A percentile compares a stretch with the other conserved stretches of the same genome.
These are phyloP conservation scores for Novumbra hubbsi DNA, from an alignment of 2,797 vertebrate species.

Conservation along the genomic window DNA sequence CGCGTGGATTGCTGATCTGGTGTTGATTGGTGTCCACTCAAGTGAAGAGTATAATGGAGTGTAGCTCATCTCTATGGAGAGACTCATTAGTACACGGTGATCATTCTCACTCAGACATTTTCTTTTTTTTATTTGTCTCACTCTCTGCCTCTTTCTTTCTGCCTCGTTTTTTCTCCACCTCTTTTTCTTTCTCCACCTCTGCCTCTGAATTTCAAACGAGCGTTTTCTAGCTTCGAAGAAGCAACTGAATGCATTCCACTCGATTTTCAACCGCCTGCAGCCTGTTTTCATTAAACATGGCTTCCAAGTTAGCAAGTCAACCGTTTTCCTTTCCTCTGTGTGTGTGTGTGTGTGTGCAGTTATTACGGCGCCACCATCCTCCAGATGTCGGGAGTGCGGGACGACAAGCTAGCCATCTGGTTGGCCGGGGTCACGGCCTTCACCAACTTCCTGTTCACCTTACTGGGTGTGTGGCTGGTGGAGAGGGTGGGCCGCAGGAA, in stretches of 20 bases:
- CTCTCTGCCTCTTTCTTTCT: neutral
- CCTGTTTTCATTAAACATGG: neutral
- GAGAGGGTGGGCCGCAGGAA: slow-evolving; percentile 92
- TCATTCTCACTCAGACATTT: neutral
- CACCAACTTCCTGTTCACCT: slow-evolving; percentile 95
- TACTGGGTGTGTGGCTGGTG: slow-evolving; percentile 95
- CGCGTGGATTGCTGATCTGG: slow-evolving; percentile 34
- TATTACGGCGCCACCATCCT: slow-evolving; percentile 99
- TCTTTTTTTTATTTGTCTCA: neutral
- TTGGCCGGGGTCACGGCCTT: slow-evolving; percentile 89
- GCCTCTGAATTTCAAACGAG: neutral
- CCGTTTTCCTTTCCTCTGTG: neutral
- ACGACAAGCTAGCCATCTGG: slow-evolving; percentile 94
- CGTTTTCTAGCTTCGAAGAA: neutral
- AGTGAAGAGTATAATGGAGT: slow-evolving; percentile 38
- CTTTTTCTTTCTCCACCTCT: neutral
- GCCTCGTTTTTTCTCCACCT: neutral
- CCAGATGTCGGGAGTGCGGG: slow-evolving; percentile 96
- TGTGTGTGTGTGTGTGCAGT: slow-evolving; percentile 54
- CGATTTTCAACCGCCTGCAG: neutral
- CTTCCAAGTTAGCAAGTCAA: neutral
- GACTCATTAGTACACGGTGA: neutral
- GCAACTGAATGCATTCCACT: neutral
- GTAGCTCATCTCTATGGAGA: neutral
- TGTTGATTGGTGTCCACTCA: slow-evolving; percentile 30